These are phyloP conservation scores for human (Homo sapiens) DNA, from an alignment of 2,113 vertebrate genomes.

Conservation along the genomic window DNA sequence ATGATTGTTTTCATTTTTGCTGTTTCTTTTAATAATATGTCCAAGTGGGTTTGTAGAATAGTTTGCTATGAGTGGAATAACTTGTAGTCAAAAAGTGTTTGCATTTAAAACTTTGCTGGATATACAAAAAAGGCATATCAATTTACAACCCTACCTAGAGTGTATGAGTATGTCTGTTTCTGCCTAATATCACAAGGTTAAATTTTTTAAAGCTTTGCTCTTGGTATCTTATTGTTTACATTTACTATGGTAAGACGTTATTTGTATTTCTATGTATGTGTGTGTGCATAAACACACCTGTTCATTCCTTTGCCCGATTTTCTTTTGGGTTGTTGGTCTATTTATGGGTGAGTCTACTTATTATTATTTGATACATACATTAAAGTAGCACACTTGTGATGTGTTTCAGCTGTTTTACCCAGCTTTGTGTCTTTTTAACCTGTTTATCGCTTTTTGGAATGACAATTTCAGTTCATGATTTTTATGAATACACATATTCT, in stretches of 20 bases:
- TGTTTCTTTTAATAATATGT: not conserved
- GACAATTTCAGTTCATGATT: not conserved
- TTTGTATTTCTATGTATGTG: not conserved
- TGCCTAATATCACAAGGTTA: not conserved
- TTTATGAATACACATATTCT: not conserved
- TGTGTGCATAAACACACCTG: accelerated
- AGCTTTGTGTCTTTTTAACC: not conserved
- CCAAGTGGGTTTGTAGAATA: not conserved
- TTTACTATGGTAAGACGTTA: not conserved
- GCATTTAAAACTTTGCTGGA: not conserved
- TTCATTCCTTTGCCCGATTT: not conserved
- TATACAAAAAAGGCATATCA: not conserved
- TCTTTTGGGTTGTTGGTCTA: not conserved
- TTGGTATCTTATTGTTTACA: not conserved
- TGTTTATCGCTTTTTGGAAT: not conserved
- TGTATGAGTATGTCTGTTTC: not conserved
- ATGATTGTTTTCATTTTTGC: not conserved
- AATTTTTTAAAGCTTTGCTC: not conserved
- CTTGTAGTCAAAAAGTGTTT: not conserved
- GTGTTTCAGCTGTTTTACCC: not conserved
- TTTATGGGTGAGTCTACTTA: not conserved
- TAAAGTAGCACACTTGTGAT: not conserved
- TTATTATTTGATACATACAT: not conserved
- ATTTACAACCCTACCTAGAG: not conserved
- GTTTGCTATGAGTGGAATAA: not conserved